Evolutionary conservation across 2,888 invertebrate species (phyloP).

Genomic region (Spisula solida): DNA sequence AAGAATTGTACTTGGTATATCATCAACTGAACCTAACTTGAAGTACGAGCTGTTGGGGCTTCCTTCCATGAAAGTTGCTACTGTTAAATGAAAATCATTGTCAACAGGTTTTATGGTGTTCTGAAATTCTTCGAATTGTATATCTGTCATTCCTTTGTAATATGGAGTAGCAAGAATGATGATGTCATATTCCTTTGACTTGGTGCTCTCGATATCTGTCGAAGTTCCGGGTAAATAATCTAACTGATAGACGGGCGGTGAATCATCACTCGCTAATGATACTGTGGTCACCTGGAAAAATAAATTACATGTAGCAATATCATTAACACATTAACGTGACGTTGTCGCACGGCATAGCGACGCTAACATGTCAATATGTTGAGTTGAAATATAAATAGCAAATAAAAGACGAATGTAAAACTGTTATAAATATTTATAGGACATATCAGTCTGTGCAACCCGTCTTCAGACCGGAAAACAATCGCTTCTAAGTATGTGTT

Average conservation of each 20-base stretch:
- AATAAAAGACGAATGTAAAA: too few species aligned
- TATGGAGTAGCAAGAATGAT: slow-evolving; percentile 90
- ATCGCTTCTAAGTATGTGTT: too few species aligned
- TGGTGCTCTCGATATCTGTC: slow-evolving; percentile 47
- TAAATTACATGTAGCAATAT: background rate
- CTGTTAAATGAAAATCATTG: slow-evolving; percentile 88
- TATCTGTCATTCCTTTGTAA: slow-evolving; percentile 83
- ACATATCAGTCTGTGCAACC: too few species aligned
- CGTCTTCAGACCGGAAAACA: too few species aligned
- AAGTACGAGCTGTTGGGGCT: slow-evolving; percentile 88
- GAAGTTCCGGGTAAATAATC: slow-evolving; percentile 70
- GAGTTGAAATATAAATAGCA: too few species aligned
- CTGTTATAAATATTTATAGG: too few species aligned
- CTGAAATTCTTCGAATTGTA: slow-evolving; percentile 88
- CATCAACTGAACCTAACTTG: slow-evolving; percentile 84
- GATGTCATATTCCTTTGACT: slow-evolving; percentile 88
- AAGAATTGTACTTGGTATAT: slow-evolving; percentile 87
- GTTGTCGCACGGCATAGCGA: too few species aligned
- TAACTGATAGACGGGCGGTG: slow-evolving; percentile 77
- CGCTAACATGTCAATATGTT: too few species aligned
- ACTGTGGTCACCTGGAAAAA: slow-evolving; percentile 69
- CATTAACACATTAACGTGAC: too few species aligned
- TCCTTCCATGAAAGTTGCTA: slow-evolving; percentile 89
- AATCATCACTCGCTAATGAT: slow-evolving; percentile 73
- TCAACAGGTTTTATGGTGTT: slow-evolving; percentile 71